A percentile compares a stretch with the other conserved stretches of the same genome.
These are phyloP conservation scores for Heliopora coerulea DNA, from an alignment of 92 coral and sea anemone species.

Conservation along the genomic window DNA sequence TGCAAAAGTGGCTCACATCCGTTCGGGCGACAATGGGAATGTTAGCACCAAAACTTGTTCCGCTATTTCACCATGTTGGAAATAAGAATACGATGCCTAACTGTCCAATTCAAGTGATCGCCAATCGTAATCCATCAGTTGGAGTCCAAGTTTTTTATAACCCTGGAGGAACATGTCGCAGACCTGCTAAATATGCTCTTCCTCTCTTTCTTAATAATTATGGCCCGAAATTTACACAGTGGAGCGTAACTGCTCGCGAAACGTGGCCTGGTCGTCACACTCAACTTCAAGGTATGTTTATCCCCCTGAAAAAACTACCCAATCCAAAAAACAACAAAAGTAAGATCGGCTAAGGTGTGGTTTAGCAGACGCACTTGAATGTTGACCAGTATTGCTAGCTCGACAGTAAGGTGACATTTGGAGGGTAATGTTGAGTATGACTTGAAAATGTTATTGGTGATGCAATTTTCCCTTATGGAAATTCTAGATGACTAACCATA, in stretches of 20 bases:
- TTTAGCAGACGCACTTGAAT: too few relatives aligned
- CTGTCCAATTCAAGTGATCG: conserved; percentile 76
- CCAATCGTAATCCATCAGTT: conserved; percentile 72
- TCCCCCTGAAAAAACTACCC: too few relatives aligned
- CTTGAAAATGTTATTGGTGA: too few relatives aligned
- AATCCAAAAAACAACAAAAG: too few relatives aligned
- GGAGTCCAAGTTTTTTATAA: conserved; percentile 67
- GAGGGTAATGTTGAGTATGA: too few relatives aligned
- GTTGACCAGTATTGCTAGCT: too few relatives aligned
- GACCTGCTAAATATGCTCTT: conserved; percentile 58
- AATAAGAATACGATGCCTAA: conserved; percentile 72
- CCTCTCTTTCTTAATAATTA: conserved; percentile 76
- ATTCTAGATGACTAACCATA: too few relatives aligned
- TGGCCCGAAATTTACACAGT: conserved; percentile 82
- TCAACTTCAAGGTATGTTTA: conserved; percentile 57
- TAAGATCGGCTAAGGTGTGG: too few relatives aligned
- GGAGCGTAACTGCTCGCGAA: conserved; percentile 86
- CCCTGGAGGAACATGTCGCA: conserved; percentile 48
- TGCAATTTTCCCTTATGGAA: too few relatives aligned
- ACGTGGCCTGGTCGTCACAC: conserved; percentile 93
- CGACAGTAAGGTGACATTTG: too few relatives aligned
- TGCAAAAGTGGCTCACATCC: conserved; percentile 72
- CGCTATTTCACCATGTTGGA: conserved; percentile 82
- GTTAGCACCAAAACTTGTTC: conserved; percentile 70
- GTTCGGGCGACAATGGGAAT: conserved; percentile 72